A percentile compares a stretch with the other conserved stretches of the same genome.
phyloP scores from a whole-genome alignment of 2,888 invertebrate genomes.

The Dinocampus coccinellae region DNA sequence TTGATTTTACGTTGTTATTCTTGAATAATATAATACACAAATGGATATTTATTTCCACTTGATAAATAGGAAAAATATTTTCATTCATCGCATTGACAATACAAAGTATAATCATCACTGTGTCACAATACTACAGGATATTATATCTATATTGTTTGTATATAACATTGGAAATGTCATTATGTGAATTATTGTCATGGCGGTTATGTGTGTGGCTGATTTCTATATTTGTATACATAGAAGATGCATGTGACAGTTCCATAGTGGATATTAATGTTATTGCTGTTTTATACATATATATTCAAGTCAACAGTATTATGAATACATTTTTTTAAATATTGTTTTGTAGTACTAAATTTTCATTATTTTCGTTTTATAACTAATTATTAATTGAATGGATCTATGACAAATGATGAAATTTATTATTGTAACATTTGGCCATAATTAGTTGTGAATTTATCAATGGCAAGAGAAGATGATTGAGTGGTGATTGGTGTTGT shows the following conservation, averaged over 20 bases:
- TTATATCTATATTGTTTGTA: neutral
- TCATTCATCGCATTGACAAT: neutral
- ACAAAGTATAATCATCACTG: neutral
- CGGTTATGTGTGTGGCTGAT: neutral
- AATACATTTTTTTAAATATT: neutral
- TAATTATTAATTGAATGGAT: neutral
- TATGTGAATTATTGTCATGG: conserved; percentile 15
- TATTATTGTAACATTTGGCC: neutral
- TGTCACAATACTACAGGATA: neutral
- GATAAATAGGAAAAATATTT: too few relatives aligned
- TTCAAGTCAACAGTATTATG: neutral
- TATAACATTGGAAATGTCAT: conserved; percentile 22
- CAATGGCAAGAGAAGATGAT: conserved; percentile 14
- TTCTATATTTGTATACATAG: neutral
- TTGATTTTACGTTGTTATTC: too few relatives aligned
- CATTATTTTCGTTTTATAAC: neutral
- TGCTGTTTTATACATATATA: neutral
- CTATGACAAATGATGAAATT: neutral
- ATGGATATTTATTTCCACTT: too few relatives aligned
- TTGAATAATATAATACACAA: too few relatives aligned
- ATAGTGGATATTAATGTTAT: neutral
- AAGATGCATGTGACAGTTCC: conserved; percentile 1
- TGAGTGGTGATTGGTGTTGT: neutral
- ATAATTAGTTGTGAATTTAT: neutral
- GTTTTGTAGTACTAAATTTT: neutral